A percentile compares a stretch with the other conserved stretches of the same genome.
phyloP scores from a whole-genome alignment of 2,797 vertebrate genomes.

The Delichon dasypus region DNA sequence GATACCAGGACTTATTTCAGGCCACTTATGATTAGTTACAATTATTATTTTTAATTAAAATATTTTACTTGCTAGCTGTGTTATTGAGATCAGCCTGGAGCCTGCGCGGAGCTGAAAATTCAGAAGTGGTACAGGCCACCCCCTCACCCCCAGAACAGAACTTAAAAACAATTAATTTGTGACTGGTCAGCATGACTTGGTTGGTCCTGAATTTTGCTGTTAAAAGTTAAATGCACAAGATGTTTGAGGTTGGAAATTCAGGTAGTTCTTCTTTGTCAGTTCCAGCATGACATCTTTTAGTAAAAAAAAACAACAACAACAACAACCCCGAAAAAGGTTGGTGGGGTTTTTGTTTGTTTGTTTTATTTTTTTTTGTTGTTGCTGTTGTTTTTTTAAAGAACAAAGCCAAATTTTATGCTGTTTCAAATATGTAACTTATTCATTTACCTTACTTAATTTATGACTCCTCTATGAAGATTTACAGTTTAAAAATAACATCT shows the following conservation, averaged over 20 bases:
- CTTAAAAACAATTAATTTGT: background rate
- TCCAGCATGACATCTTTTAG: background rate
- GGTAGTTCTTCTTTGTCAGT: background rate
- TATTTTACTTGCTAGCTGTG: background rate
- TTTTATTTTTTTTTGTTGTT: accelerated
- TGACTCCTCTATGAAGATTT: background rate
- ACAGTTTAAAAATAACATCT: background rate
- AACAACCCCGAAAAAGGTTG: too few relatives aligned
- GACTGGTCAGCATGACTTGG: background rate
- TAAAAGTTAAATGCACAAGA: background rate
- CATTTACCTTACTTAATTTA: background rate
- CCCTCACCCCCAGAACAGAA: background rate
- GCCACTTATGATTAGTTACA: background rate
- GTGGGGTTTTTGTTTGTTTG: too few relatives aligned
- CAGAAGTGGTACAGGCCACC: background rate
- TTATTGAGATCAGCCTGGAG: background rate
- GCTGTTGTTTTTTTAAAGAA: background rate
- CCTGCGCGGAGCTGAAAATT: background rate
- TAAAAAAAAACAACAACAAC: too few relatives aligned
- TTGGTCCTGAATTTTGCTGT: background rate
- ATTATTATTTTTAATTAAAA: constrained; percentile 6
- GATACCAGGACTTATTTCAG: background rate
- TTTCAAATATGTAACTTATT: background rate
- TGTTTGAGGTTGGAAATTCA: background rate
- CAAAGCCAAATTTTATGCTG: background rate